Evolutionary conservation across 2,797 vertebrate species (phyloP).

Genomic region (Coreius guichenoti): DNA sequence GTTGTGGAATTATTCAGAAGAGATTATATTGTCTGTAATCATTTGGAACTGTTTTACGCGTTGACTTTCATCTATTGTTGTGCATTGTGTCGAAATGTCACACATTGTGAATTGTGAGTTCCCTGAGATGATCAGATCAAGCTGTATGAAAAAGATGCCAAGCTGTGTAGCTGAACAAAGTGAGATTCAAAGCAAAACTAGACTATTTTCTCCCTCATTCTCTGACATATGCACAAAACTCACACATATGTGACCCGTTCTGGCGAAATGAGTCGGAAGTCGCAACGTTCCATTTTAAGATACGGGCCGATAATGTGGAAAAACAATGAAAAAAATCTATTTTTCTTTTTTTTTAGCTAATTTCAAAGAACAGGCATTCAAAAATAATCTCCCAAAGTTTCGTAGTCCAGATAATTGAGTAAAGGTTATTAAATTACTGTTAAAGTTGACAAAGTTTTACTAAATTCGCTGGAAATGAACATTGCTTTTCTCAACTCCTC

Average conservation of each 20-base stretch:
- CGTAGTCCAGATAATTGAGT: too few species aligned
- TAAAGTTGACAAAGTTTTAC: too few species aligned
- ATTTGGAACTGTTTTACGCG: conserved; percentile 27
- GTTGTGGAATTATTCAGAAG: conserved; percentile 29
- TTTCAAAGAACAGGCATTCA: too few species aligned
- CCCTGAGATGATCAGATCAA: conserved; percentile 37
- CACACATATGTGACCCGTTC: conserved; percentile 17
- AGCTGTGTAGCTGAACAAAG: conserved; percentile 47
- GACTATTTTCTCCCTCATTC: not conserved
- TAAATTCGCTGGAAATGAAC: too few species aligned
- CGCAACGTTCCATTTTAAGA: too few species aligned
- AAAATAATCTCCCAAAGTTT: too few species aligned
- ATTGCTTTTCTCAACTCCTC: too few species aligned
- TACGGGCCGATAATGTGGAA: too few species aligned
- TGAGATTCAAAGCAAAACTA: conserved; percentile 32
- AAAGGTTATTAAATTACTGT: too few species aligned
- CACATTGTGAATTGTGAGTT: conserved; percentile 30
- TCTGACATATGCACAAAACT: conserved; percentile 9
- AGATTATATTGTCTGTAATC: conserved; percentile 41
- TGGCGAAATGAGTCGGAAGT: too few species aligned
- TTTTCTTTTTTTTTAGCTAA: too few species aligned
- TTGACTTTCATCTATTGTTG: conserved; percentile 31
- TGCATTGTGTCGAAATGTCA: conserved; percentile 41
- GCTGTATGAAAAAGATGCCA: conserved; percentile 47
- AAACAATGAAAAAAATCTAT: too few species aligned